phyloP scores from a whole-genome alignment of 2,113 vertebrate species.

The Nothocercus julius region DNA sequence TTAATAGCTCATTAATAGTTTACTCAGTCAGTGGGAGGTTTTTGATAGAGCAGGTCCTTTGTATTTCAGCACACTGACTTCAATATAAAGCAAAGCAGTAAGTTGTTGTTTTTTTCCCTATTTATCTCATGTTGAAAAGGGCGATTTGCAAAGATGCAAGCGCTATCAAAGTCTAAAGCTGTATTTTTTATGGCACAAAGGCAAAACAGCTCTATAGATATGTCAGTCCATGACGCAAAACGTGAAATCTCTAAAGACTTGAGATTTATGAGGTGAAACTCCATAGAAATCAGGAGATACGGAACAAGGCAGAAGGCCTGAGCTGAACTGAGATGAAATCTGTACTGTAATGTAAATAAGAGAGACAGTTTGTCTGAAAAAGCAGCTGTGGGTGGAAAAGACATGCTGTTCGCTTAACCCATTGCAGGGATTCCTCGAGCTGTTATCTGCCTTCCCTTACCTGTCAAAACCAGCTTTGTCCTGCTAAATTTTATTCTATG shows the following conservation, averaged over 20 bases:
- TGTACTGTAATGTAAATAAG: not conserved
- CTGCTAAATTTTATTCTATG: not conserved
- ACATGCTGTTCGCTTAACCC: not conserved
- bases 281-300: not conserved
- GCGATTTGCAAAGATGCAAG: not conserved
- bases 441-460: not conserved
- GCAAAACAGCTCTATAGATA: not conserved
- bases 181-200: not conserved
- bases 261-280: not conserved
- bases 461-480: not conserved
- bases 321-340: not conserved
- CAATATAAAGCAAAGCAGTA: not conserved
- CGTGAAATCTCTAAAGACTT: not conserved
- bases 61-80: not conserved
- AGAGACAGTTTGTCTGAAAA: not conserved
- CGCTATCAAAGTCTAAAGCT: not conserved
- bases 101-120: not conserved
- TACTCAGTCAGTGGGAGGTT: not conserved
- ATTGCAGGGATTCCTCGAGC: not conserved
- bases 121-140: not conserved
- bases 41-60: not conserved
- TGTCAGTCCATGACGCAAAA: not conserved
- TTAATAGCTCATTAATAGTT: not conserved
- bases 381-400: not conserved
- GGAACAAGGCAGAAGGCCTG: not conserved